Base-by-base conservation (phyloP, 2,888 invertebrate species). In the Mythimna lalbum region DNA sequence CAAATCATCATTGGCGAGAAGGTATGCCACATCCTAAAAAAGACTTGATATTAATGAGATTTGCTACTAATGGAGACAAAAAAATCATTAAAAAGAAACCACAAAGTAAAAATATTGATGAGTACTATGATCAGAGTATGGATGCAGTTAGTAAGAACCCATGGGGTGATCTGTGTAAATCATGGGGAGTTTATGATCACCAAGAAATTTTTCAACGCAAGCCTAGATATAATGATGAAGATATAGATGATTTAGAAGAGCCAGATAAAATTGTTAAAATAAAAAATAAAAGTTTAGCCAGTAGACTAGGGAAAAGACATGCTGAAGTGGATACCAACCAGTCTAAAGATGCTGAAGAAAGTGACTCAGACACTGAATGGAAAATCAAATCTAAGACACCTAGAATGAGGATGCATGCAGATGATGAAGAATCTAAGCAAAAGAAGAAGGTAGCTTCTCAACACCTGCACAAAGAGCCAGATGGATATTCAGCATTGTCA, bases 401-500 rank as follows among this genome's bases (percentile, higher is more conserved):
- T 12, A 94, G 98, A 86, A 98, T 98, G 98, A 95, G 98, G 85
- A 98, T 98, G 98, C 98, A 97, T 91, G 98, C 98, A n/a, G 98
- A 98, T 92, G 98, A 98, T 88, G 98, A 98, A 92, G 98, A 98
- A 90, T 97, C 97, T 69, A 97, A 97, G 87, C 92, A 87, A 81
- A 94, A 91, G 85, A 93, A 85, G 84, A 92, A 84, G 84, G 88
- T 86, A 78, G 66, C 74, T 75, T 82, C 70, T 69, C 89, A 84
- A 84, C 83, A 83, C 69, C 78, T 85, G 17, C 43, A 17, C 23
- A 82, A 87, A 78, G 86, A 89, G 21, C 87, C 85, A 53, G 91
- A 92, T 68, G 83, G 81, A 65, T 95, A 88, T 91, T 92, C 95
- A 64, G 93, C 95, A 70, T 83, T 96, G 68, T 95, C 95, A 69